Evolutionary conservation across 2,113 vertebrate genomes (phyloP).

Genomic region (Bagarius yarrelli): DNA sequence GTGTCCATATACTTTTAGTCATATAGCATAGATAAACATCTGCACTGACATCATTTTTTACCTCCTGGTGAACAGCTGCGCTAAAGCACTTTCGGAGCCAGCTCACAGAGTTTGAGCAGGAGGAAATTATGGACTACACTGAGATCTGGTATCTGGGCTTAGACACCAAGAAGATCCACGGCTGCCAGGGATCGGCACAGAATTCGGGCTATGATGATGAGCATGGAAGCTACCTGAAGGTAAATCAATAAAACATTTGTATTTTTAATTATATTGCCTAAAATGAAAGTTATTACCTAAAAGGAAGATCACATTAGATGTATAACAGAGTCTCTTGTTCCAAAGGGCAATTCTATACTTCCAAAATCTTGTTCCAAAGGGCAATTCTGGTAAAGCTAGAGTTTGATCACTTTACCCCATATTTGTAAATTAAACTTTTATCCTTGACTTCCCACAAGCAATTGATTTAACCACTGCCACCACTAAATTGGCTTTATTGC

Average conservation of each 20-base stretch:
- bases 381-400: no score
- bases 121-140: conserved; percentile 85
- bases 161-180: conserved; percentile 83
- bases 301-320: background rate
- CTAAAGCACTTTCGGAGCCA: conserved; percentile 83
- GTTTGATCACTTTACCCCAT: no score
- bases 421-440: background rate
- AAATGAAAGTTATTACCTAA: background rate
- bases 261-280: no score
- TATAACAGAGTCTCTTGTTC: background rate
- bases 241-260: conserved; percentile 50
- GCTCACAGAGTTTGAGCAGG: conserved; percentile 84
- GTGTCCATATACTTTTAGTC: no score
- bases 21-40: background rate
- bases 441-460: background rate
- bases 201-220: conserved; percentile 87
- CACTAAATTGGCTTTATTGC: background rate
- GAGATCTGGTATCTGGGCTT: conserved; percentile 91
- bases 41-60: background rate
- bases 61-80: conserved; percentile 72
- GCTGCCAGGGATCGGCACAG: conserved; percentile 72
- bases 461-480: background rate
- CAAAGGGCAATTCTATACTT: no score
- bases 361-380: no score
- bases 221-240: conserved; percentile 88